Base-by-base conservation (phyloP, 2,797 vertebrate species). In the Cetoscarus ocellatus region DNA sequence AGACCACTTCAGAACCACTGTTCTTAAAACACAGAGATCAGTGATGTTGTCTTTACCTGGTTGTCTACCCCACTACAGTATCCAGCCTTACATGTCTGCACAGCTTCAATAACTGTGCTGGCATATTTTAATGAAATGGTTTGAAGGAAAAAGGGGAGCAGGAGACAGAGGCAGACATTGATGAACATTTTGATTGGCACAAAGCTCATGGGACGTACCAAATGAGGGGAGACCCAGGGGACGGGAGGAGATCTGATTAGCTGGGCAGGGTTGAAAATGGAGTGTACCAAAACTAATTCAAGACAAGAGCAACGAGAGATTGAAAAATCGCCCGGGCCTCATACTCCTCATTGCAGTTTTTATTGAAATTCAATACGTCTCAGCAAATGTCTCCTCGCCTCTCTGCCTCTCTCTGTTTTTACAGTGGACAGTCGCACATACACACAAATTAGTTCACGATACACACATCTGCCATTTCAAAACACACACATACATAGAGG, bases 131-230 rank as follows among this genome's bases (percentile, higher is more conserved):
- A 86, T 84, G 73, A 85, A 85, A 85, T n/a, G 48, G 58, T 67
- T 80, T 67, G n/a, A 84, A 71, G 80, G 61, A 55, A 56, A 51
- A 52, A 76, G 56, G 19, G 67, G 67, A 79, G 64, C 1, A 36
- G 55, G 71, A 67, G 58, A 77, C 72, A 47, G 19, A 82, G 75
- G 58, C 77, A 84, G 83, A 88, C 87, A 90, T 87, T 90, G 92
- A 90, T 91, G 91, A 89, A 83, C 84, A 80, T 78, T 88, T 90
- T 92, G 92, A 92, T 90, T 90, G 90, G 86, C 90, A 92, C 82
- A 78, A 70, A 85, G 82, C 92, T 92, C 90, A 65, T 79, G 91
- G 90, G 92, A 92, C 76, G 19, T 65, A 86, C 86, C 88, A 91
- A 92, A 91, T 90, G 81, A 89, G 83, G 49, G 80, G 64, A 67